These are phyloP conservation scores for Alloplasta piceator DNA, from an alignment of 2,888 invertebrate species.

Conservation along the genomic window DNA sequence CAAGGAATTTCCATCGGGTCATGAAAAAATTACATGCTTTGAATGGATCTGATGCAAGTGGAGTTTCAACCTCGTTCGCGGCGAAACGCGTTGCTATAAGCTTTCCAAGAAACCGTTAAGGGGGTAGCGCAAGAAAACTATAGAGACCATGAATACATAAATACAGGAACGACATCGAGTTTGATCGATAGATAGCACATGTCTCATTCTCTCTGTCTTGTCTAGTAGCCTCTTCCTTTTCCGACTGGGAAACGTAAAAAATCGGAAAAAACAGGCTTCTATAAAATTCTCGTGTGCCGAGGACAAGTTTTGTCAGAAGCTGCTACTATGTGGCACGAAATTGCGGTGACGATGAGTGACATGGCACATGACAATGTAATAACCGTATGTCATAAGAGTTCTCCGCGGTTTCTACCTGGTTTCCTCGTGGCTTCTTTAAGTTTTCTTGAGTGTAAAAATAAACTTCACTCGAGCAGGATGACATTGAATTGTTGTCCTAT, in stretches of 20 bases:
- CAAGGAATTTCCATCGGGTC: neutral
- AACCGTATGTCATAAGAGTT: neutral
- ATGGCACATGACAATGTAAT: neutral
- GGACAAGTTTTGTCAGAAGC: slow-evolving; percentile 5
- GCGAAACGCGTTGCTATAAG: neutral
- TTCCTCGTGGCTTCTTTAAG: too few relatives aligned
- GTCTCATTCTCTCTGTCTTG: slow-evolving; percentile 17
- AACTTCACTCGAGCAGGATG: too few relatives aligned
- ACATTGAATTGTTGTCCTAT: too few relatives aligned
- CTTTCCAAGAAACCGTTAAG: slow-evolving; percentile 9
- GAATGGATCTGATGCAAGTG: neutral
- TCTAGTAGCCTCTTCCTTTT: neutral
- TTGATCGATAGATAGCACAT: slow-evolving; percentile 48
- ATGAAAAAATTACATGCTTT: neutral
- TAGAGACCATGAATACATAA: neutral
- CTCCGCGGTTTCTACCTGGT: too few relatives aligned
- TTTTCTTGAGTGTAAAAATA: too few relatives aligned
- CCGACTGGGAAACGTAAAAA: neutral
- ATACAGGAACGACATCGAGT: slow-evolving; percentile 22
- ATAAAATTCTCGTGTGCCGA: neutral
- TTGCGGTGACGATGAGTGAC: slow-evolving; percentile 31
- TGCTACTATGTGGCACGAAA: slow-evolving; percentile 9
- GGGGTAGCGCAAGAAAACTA: slow-evolving; percentile 12
- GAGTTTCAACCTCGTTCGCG: slow-evolving; percentile 1
- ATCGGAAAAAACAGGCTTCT: neutral